phyloP scores from a whole-genome alignment of 2,888 invertebrate genomes.

The Sminthurinus aureus region DNA sequence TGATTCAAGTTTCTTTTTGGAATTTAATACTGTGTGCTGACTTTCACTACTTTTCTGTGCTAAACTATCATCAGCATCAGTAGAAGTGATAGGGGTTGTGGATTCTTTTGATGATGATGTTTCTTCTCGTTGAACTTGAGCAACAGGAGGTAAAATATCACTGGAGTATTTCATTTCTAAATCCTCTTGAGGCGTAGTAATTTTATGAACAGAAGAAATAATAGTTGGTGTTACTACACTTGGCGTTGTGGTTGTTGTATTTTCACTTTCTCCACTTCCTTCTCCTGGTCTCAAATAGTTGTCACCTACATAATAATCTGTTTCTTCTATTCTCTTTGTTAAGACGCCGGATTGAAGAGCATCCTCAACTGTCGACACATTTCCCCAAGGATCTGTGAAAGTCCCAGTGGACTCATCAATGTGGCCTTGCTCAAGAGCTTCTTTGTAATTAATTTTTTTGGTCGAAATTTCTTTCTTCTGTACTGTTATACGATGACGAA shows the following conservation, averaged over 20 bases:
- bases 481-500: slow-evolving; percentile 81
- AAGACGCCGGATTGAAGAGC: slow-evolving; percentile 64
- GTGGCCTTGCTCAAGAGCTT: slow-evolving; percentile 78
- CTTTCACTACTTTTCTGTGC: not conserved
- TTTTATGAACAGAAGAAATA: slow-evolving; percentile 34
- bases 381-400: slow-evolving; percentile 67
- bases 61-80: not conserved
- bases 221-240: slow-evolving; percentile 4
- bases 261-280: not conserved
- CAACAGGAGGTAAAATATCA: slow-evolving; percentile 5
- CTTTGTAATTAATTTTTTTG: slow-evolving; percentile 68
- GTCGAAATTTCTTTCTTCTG: slow-evolving; percentile 67
- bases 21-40: not conserved
- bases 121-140: not conserved
- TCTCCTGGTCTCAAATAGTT: not conserved
- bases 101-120: not conserved
- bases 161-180: slow-evolving; percentile 27
- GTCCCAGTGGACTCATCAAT: slow-evolving; percentile 81
- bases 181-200: not conserved
- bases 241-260: not conserved
- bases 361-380: slow-evolving; percentile 64
- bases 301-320: not conserved
- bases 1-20: too few species aligned
- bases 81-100: not conserved
- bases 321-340: not conserved